phyloP scores from a whole-genome alignment of 2,113 vertebrate species.

The Craseonycteris thonglongyai region DNA sequence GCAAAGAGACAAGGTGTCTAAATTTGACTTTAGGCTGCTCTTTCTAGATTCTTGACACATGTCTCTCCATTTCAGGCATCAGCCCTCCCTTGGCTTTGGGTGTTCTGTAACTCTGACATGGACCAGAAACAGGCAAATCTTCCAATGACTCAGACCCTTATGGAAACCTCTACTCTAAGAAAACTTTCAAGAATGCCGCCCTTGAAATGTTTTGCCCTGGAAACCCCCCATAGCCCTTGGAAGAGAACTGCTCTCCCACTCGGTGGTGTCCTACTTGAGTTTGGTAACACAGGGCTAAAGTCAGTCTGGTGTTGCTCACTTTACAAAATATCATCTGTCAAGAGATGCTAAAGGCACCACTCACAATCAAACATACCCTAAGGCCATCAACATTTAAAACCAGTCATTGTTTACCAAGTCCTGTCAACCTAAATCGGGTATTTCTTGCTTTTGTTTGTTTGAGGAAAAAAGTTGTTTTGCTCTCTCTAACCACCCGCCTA shows the following conservation, averaged over 20 bases:
- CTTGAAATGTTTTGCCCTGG: not conserved
- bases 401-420: slow-evolving; percentile 75
- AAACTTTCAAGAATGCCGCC: not conserved
- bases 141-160: not conserved
- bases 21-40: not conserved
- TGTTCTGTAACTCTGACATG: not conserved
- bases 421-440: slow-evolving; percentile 63
- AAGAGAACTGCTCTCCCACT: slow-evolving; percentile 28
- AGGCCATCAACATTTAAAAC: slow-evolving; percentile 77
- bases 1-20: not conserved
- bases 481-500: slow-evolving; percentile 13
- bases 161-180: not conserved
- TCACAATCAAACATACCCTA: slow-evolving; percentile 75
- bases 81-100: not conserved
- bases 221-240: not conserved
- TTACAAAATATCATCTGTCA: slow-evolving; percentile 80
- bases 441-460: slow-evolving; percentile 69
- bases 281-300: slow-evolving; percentile 73
- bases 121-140: not conserved
- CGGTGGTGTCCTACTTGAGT: slow-evolving; percentile 71
- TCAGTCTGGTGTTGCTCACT: slow-evolving; percentile 82
- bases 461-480: slow-evolving; percentile 61
- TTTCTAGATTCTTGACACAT: not conserved
- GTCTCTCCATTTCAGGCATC: not conserved
- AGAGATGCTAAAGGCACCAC: slow-evolving; percentile 75